These are phyloP conservation scores for Pemphigus obesinymphae DNA, from an alignment of 1,140 invertebrate species.

Conservation along the genomic window DNA sequence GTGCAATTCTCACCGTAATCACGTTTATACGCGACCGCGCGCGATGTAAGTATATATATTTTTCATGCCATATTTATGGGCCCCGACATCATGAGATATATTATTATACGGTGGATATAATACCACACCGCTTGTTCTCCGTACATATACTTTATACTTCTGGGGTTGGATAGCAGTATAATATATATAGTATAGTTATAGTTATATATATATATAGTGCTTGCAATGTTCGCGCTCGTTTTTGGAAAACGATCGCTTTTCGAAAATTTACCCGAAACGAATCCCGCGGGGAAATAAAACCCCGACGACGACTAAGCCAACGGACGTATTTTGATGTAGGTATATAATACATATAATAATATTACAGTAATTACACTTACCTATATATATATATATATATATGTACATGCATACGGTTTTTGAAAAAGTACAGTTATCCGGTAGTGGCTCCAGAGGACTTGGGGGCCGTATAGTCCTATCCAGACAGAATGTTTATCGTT, in stretches of 20 bases:
- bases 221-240: neutral
- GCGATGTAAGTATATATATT: slow-evolving; percentile 20
- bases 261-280: slow-evolving; percentile 2
- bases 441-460: too few species aligned
- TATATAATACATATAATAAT: too few species aligned
- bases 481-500: too few species aligned
- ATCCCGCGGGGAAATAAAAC: neutral
- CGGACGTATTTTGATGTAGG: too few species aligned
- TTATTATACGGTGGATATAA: too few species aligned
- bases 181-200: neutral
- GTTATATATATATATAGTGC: neutral
- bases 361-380: too few species aligned
- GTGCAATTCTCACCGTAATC: slow-evolving; percentile 38
- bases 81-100: neutral
- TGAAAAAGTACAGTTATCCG: too few species aligned
- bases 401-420: neutral
- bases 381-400: neutral
- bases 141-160: too few species aligned
- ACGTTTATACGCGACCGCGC: slow-evolving; percentile 8
- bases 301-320: neutral
- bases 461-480: too few species aligned
- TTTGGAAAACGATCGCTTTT: neutral
- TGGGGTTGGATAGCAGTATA: too few species aligned
- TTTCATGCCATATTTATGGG: slow-evolving; percentile 18
- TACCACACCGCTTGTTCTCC: too few species aligned